These are phyloP conservation scores for Himalopsyche anomala DNA, from an alignment of 2,888 invertebrate genomes.

Conservation along the genomic window DNA sequence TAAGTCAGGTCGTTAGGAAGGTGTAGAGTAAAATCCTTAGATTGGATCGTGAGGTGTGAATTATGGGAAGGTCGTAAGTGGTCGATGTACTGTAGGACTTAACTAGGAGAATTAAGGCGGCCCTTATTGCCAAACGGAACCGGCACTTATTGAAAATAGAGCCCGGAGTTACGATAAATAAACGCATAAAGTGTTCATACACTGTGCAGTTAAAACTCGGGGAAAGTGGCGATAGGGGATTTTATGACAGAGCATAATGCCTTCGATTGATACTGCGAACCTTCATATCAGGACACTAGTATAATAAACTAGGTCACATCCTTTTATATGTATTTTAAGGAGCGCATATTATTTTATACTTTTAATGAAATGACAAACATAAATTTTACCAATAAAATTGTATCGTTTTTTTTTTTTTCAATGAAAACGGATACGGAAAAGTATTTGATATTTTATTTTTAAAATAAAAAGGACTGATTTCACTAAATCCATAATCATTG, in stretches of 20 bases:
- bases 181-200: constrained; percentile 33
- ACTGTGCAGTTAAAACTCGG: neutral
- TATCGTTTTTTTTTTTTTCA: no score
- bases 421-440: no score
- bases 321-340: neutral
- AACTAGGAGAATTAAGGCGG: constrained; percentile 53
- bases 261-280: constrained; percentile 32
- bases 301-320: neutral
- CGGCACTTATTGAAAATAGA: constrained; percentile 43
- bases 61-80: constrained; percentile 56
- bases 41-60: constrained; percentile 61
- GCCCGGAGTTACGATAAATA: constrained; percentile 45
- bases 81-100: constrained; percentile 45
- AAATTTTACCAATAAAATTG: no score
- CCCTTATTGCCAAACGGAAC: neutral
- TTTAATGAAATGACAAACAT: neutral
- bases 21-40: constrained; percentile 54
- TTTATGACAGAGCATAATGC: neutral
- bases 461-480: no score
- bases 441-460: no score
- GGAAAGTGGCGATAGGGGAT: constrained; percentile 41
- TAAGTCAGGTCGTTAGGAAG: constrained; percentile 3
- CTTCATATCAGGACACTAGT: neutral
- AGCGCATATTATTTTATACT: neutral
- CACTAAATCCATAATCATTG: no score